These are phyloP conservation scores for Chascanopsetta lugubris DNA, from an alignment of 2,113 vertebrate genomes.

Conservation along the genomic window DNA sequence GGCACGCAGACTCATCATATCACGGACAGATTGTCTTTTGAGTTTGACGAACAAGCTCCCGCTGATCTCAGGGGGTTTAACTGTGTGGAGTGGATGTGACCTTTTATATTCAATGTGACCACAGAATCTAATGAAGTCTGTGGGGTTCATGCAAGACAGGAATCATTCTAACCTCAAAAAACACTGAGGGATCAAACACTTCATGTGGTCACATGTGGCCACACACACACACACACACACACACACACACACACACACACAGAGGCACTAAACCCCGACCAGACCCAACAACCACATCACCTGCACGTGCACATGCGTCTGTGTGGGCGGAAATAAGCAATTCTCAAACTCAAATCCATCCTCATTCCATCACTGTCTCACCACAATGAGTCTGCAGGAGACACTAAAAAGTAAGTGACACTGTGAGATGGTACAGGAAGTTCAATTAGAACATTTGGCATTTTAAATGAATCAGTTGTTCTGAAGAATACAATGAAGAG, in stretches of 20 bases:
- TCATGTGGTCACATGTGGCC: too few relatives aligned
- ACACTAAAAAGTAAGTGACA: not conserved
- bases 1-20: conserved; percentile 1
- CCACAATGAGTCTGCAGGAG: not conserved
- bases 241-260: too few relatives aligned
- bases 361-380: not conserved
- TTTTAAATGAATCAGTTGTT: too few relatives aligned
- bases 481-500: too few relatives aligned
- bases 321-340: too few relatives aligned
- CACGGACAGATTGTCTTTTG: not conserved
- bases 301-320: not conserved
- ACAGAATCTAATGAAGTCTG: not conserved
- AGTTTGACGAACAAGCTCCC: not conserved
- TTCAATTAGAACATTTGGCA: too few relatives aligned
- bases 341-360: not conserved
- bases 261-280: not conserved
- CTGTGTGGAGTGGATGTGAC: not conserved
- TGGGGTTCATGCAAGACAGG: too few relatives aligned
- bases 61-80: not conserved
- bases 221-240: too few relatives aligned
- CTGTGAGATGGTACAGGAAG: too few relatives aligned
- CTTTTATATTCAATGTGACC: too few relatives aligned
- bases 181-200: not conserved
- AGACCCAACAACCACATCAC: not conserved
- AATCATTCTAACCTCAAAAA: not conserved